phyloP scores from a whole-genome alignment of 2,888 invertebrate species.

The Gerris lacustris region DNA sequence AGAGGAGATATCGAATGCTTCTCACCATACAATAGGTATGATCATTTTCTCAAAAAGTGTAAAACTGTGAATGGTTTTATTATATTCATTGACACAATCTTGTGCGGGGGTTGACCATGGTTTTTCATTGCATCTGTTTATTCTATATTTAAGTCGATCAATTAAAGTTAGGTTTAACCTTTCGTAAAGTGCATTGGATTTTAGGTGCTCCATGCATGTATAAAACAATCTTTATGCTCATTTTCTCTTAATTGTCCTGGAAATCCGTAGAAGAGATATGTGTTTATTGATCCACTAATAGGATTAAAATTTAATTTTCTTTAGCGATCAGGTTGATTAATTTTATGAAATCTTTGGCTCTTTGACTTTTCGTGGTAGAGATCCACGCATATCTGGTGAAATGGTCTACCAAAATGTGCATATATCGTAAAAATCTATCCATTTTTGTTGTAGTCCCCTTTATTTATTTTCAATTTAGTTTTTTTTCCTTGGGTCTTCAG shows the following conservation, averaged over 20 bases:
- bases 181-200: too few species aligned
- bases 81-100: conserved; percentile 32
- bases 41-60: background rate
- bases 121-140: too few species aligned
- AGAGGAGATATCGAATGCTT: conserved; percentile 24
- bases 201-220: conserved; percentile 5
- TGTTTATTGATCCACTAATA: conserved; percentile 33
- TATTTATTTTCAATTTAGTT: too few species aligned
- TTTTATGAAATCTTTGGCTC: conserved; percentile 9
- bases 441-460: too few species aligned
- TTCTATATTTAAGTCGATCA: too few species aligned
- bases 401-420: conserved; percentile 14
- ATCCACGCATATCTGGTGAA: conserved; percentile 11
- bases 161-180: too few species aligned
- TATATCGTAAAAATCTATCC: too few species aligned
- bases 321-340: conserved; percentile 23
- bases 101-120: too few species aligned
- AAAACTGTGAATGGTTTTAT: conserved; percentile 20
- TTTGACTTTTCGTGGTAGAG: conserved; percentile 11
- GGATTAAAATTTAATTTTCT: conserved; percentile 27
- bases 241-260: conserved; percentile 28
- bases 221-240: conserved; percentile 8
- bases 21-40: conserved; percentile 26
- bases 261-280: conserved; percentile 33
- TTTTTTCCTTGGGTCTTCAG: too few species aligned